Conservation (phyloP, 2,888 invertebrate species). For the Aspidapion aeneum region DNA sequence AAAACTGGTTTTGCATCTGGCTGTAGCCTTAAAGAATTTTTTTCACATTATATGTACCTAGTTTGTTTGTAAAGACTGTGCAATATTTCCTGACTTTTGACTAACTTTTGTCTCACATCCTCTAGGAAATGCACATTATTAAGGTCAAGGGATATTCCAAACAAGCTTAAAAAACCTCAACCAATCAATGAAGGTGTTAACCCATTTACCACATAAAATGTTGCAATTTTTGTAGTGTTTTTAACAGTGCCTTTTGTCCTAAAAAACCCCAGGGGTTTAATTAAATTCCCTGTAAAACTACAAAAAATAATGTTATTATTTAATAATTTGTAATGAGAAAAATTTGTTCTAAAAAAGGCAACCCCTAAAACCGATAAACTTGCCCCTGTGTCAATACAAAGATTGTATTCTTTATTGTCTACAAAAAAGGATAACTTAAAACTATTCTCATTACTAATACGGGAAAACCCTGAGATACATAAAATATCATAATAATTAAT, state of each 20-base stretch:
- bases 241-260: background rate
- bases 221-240: background rate
- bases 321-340: background rate
- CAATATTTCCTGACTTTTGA: background rate
- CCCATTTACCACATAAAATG: background rate
- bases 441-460: background rate
- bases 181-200: no score
- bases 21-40: background rate
- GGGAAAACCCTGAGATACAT: no score
- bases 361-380: background rate
- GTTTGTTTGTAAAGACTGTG: background rate
- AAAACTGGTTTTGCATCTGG: background rate
- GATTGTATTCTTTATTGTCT: background rate
- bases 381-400: background rate
- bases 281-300: background rate
- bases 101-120: background rate
- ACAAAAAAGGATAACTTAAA: background rate
- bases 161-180: background rate
- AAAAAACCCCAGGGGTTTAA: background rate
- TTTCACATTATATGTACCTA: background rate
- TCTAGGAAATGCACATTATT: background rate
- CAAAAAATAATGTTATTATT: background rate
- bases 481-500: no score
- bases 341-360: background rate
- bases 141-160: background rate